Base-by-base conservation (phyloP, 1,140 invertebrate genomes). In the Drosophila ananassae region DNA sequence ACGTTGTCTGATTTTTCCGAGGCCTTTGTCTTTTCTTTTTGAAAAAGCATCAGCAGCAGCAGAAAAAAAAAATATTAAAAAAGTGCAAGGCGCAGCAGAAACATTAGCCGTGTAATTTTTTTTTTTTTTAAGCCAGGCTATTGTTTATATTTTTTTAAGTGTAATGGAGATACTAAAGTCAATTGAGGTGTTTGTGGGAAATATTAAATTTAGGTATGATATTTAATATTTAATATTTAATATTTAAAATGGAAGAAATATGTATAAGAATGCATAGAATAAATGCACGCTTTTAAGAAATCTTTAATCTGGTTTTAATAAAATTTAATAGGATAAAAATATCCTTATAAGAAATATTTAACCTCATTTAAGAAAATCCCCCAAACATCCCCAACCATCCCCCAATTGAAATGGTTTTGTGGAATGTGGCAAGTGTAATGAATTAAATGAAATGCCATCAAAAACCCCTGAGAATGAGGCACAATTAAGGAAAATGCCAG, bases 1-100 rank as follows among this genome's bases (percentile, higher is more conserved):
- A 62, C 73, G 73, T 76, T 76, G 73, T 76, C 73, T 76, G 73
- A 76, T 75, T 58, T 75, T 75, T 75, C 69, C 24, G 54, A 24
- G 17, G 32, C 66, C 67, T 25, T 57, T 68, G 64, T 71, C 50
- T 58, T 67, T 25, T 13, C 28, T 48, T 39, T 28, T 48, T 39
- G 10, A n/a, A 30, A 28, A 12, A n/a, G n/a, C 47, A 50, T 10
- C 21, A 50, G 5, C 10, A 50, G n/a, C 1, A 1, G 5, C 5
- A 54, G 32, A 17, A 46, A n/a, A n/a, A 30, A 32, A 48, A 30
- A n/a, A 25, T 24, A 7, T 28, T 12, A 67, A 10, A 37, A 37
- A 67, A 52, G 50, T 67, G 60, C 63, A 64, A 39, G 64, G 60
- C 63, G 60, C 60, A 64, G 63, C 63, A 64, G 4, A 64, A 64